Evolutionary conservation across 2,888 invertebrate species (phyloP).

Genomic region (Cenopis cana): DNA sequence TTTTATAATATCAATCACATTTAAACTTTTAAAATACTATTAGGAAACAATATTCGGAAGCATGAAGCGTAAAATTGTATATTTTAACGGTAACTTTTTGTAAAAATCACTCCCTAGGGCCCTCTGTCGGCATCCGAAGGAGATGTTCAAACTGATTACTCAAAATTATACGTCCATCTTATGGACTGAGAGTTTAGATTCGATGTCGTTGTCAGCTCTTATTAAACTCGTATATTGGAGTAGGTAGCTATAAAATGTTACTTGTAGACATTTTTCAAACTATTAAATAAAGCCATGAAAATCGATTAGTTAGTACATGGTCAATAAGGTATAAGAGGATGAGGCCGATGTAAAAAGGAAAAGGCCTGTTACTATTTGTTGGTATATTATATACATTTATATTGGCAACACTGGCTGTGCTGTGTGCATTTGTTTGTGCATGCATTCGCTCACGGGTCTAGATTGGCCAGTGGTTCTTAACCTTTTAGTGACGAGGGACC

Average conservation of each 20-base stretch:
- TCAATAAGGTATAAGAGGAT: no score
- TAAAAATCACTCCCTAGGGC: conserved; percentile 8
- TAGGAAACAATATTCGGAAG: background rate
- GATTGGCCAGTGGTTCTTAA: no score
- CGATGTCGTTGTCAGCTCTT: background rate
- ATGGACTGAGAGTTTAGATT: background rate
- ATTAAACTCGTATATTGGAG: background rate
- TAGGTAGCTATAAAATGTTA: no score
- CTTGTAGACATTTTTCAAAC: background rate
- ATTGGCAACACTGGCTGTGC: no score
- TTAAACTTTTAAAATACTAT: background rate
- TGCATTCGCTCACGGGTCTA: no score
- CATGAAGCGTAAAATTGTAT: conserved; percentile 18
- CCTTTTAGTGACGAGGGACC: no score
- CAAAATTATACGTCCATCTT: conserved; percentile 12
- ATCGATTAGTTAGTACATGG: no score
- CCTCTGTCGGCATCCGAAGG: conserved; percentile 17
- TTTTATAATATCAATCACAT: background rate
- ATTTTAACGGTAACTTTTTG: conserved; percentile 16
- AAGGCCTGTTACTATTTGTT: no score
- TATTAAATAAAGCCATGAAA: background rate
- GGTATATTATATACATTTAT: no score
- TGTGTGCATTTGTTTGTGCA: no score
- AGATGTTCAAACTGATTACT: conserved; percentile 35
- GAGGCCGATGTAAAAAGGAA: no score